Evolutionary conservation across 2,113 vertebrate species (phyloP), one percentile per base, ranked within the genome.

Genomic region (Nibea albiflora): DNA sequence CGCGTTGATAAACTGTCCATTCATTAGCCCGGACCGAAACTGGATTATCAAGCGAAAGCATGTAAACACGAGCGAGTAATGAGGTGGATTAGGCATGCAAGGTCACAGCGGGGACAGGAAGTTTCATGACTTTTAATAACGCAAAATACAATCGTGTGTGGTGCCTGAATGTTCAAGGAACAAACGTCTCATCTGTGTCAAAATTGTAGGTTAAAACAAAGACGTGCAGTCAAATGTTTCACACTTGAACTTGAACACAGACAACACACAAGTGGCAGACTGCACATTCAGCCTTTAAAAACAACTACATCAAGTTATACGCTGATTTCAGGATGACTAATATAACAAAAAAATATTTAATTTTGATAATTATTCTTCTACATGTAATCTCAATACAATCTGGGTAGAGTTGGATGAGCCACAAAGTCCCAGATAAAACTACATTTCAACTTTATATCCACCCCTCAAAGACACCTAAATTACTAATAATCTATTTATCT

Each of bases 31-130:
- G 0, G n/a, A 62, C 24, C 47, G 53, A 81, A 67, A 56, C 46
- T 71, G 85, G 86, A 90, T 91, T 82, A 84, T 11, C 7, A 20
- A 39, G 58, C 57, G 68, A 76, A 71, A 84, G 35, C 47, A 68
- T 42, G 62, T 83, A 73, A 81, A 88, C 82, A 80, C 14, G 20
- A 85, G 62, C 5, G 4, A 62, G 35, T 65, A 81, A 73, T 47
- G 49, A 73, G n/a, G 28, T n/a, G 57, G 62, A 49, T 91, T 80
- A 80, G 16, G 42, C 58, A 39, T 71, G 31, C 80, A 88, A 86
- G 83, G 81, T 83, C 76, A 76, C 35, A 3, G 24, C 11, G 3
- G 22, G 52, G 16, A 57, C 56, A n/a, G 28, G 1, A 63, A 19
- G 42, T 71, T 79, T 60, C 10, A 31, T 24, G 20, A 78, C 52